Evolutionary conservation across 2,113 vertebrate genomes (phyloP), one percentile per base, ranked within the genome.

Genomic region (Sminthopsis crassicaudata): DNA sequence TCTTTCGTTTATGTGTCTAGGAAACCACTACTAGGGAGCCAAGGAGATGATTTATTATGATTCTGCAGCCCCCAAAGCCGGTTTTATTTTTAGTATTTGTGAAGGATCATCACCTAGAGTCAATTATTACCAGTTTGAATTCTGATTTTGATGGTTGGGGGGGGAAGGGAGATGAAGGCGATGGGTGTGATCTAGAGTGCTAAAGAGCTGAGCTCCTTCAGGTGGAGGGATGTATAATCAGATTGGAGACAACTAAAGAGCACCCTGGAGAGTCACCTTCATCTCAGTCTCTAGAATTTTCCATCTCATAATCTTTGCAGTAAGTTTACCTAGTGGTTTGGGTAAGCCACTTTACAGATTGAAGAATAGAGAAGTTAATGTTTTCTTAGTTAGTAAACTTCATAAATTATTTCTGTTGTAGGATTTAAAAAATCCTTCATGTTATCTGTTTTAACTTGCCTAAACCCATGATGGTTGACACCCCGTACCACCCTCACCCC

Each of bases 381-480:
- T 84, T 91, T 42, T 94, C 30, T 90, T 46, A 36, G 48, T 88
- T 76, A 92, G n/a, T 91, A 90, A 89, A 46, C 26, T 48, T 91
- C 94, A 50, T 42, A 19, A 23, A 19, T 12, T 1, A 3, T 51
- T 91, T 96, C n/a, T 60, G 95, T 97, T 93, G 48, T 51, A 24
- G 67, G 24, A 11, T 22, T 92, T 19, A 50, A 50, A 50, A 50
- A 50, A 9, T 50, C 50, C 50, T 50, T 50, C 50, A 8, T 93
- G 50, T 90, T 90, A 60, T 92, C 57, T 95, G 48, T 57, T 95
- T 95, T 97, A 92, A 95, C 90, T 91, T 67, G 1, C 30, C 27
- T 76, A 36, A 76, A n/a, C 36, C n/a, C 36, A 19, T 42, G 36
- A 42, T 76, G 36, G 30, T 22, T 42, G 36, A 42, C 11, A 48